Percentiles rank a stretch among this genome's conserved stretches.
These are phyloP conservation scores for Brachypteracias leptosomus DNA, from an alignment of 2,113 vertebrate genomes.

Conservation along the genomic window DNA sequence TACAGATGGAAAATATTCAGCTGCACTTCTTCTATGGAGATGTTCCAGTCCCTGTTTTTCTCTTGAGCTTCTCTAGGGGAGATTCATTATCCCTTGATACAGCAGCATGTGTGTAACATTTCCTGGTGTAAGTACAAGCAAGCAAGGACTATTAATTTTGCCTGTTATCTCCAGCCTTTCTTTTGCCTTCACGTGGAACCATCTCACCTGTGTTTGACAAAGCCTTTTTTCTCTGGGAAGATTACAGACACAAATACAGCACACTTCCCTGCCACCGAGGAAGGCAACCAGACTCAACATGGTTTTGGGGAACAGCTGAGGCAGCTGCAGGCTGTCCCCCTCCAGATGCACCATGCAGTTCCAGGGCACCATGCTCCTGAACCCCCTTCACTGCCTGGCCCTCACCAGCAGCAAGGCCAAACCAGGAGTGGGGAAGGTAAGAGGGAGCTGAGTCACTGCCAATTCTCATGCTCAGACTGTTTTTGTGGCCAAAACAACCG, in stretches of 20 bases:
- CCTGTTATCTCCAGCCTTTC: not conserved
- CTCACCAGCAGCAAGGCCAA: not conserved
- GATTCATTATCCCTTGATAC: not conserved
- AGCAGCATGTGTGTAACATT: not conserved
- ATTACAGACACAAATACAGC: not conserved
- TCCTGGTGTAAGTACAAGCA: not conserved
- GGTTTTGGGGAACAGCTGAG: not conserved
- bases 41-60: not conserved
- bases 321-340: not conserved
- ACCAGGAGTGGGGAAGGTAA: not conserved
- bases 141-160: not conserved
- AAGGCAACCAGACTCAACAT: not conserved
- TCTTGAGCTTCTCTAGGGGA: not conserved
- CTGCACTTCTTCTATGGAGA: not conserved
- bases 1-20: not conserved
- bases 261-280: accelerated
- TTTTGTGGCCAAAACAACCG: not conserved
- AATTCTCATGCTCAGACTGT: accelerated
- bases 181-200: not conserved
- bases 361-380: not conserved
- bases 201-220: not conserved
- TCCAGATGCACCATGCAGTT: accelerated
- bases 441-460: not conserved
- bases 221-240: not conserved
- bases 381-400: accelerated